Conservation (phyloP, 1,140 invertebrate genomes). For the Aphelenchoides fujianensis region DNA sequence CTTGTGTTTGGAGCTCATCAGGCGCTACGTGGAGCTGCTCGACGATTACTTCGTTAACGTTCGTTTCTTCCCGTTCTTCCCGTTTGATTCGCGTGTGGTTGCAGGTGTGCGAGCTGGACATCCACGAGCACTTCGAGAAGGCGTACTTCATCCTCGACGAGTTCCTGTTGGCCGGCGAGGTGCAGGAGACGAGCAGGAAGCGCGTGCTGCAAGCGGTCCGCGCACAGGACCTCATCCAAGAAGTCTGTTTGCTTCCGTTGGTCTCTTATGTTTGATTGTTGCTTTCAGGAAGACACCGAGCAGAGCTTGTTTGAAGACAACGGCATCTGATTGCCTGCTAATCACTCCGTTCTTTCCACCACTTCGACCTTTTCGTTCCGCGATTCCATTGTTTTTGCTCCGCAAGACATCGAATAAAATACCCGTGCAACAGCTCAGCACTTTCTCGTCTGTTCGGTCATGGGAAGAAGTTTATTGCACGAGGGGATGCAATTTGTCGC, state of each 20-base stretch:
- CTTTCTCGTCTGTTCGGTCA: no score
- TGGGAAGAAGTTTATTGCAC: no score
- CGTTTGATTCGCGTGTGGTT: conserved; percentile 38
- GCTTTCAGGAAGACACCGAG: conserved; percentile 91
- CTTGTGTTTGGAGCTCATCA: conserved; percentile 91
- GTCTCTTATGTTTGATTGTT: conserved; percentile 21
- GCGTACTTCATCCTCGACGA: conserved; percentile 99
- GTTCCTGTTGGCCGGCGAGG: conserved; percentile 89
- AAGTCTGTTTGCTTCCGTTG: conserved; percentile 75
- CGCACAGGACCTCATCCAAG: conserved; percentile 95
- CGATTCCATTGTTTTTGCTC: no score
- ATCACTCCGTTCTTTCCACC: no score
- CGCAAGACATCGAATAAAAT: no score
- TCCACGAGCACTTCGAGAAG: conserved; percentile 99
- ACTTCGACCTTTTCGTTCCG: no score
- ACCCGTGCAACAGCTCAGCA: no score
- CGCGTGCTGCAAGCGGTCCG: conserved; percentile 97
- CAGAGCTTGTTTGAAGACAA: conserved; percentile 98
- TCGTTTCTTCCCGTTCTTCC: conserved; percentile 68
- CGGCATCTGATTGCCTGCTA: conserved; percentile 90
- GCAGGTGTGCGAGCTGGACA: conserved; percentile 96
- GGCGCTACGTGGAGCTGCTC: conserved; percentile 93
- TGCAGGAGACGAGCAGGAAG: conserved; percentile 98
- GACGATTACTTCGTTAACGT: conserved; percentile 99
- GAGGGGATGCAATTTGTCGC: no score